A percentile compares a stretch with the other conserved stretches of the same genome.
phyloP scores from a whole-genome alignment of 2,113 vertebrate species.

The Phasianus colchicus region DNA sequence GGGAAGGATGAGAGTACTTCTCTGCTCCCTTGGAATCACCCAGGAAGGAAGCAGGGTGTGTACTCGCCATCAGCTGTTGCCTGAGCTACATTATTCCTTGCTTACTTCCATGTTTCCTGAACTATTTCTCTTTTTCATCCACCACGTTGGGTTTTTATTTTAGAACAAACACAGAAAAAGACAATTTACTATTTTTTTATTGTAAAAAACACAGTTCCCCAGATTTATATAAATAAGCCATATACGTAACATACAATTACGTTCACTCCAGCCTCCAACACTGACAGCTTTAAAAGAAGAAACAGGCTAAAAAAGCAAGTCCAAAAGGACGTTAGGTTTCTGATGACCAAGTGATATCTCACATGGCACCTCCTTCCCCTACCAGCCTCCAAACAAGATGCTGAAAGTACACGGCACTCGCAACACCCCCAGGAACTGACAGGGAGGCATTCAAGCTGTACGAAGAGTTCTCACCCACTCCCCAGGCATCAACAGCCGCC shows the following conservation, averaged over 20 bases:
- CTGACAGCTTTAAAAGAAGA: slow-evolving; percentile 63
- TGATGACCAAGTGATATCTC: slow-evolving; percentile 68
- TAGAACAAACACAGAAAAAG: background rate
- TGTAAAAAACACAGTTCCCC: slow-evolving; percentile 77
- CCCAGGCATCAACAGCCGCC: slow-evolving; percentile 35
- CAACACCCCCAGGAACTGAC: slow-evolving; percentile 59
- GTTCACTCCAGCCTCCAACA: slow-evolving; percentile 69
- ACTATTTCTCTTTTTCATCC: background rate
- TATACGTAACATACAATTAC: slow-evolving; percentile 70
- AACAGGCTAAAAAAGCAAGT: slow-evolving; percentile 59
- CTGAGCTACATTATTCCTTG: background rate
- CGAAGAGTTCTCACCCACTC: slow-evolving; percentile 51
- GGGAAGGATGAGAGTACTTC: background rate
- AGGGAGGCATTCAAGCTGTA: slow-evolving; percentile 41
- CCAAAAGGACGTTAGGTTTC: slow-evolving; percentile 64
- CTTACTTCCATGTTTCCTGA: background rate
- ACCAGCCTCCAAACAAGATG: slow-evolving; percentile 70
- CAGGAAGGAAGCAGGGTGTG: background rate
- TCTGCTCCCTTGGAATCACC: background rate
- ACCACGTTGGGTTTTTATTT: background rate
- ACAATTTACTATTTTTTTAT: slow-evolving; percentile 72
- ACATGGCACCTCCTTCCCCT: slow-evolving; percentile 55
- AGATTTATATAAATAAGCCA: slow-evolving; percentile 79
- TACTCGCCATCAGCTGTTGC: background rate
- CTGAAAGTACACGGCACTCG: slow-evolving; percentile 60